Base-by-base conservation (phyloP, 1,140 invertebrate genomes). In the Ectropis grisescens region DNA sequence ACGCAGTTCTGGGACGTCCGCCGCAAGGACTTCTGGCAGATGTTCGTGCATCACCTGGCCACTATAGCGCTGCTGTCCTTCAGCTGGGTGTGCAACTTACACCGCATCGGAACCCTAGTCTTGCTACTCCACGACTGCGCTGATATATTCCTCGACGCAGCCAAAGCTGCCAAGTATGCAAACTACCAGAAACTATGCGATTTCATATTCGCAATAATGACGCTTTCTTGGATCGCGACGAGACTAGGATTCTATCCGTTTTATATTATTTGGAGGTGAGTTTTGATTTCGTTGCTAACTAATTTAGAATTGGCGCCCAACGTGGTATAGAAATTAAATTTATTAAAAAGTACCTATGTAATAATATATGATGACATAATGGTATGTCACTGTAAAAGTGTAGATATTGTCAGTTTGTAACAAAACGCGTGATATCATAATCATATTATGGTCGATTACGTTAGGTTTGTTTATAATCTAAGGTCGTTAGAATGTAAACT, bases 11-110 rank as follows among this genome's bases (percentile, higher is more conserved):
- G 93, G 65, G 96, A 98, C 79, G 90, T 95, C 23, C 93, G 92
- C 55, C 86, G 92, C 30, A 95, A 97, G 85, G 97, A 99, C 83
- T 98, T 98, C 79, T 95, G 93, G 91, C 95, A 98, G 85, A 98
- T 99, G 96, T 96, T 98, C 68, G 85, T 97, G 29, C 97, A 98
- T 82, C 97, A 99, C 66, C 88, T 97, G 59, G 93, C 94, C 2
- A 98, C 97, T 2, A 92, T 99, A 49, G 60, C 89, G 16, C 85
- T 99, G 22, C 88, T 99, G 82, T 90, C 86, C 27, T 91, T 98
- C 60, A 97, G 95, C 13, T 99, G 96, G 94, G 88, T 96, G 1
- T 93, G 93, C 67, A 98, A 99, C 83, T 86, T 98, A 47, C 90
- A 93, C 40, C 86, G 97, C 19, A 91, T 98, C 29, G 97, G 97